phyloP scores from a whole-genome alignment of 2,113 vertebrate genomes.

The Willisornis vidua region DNA sequence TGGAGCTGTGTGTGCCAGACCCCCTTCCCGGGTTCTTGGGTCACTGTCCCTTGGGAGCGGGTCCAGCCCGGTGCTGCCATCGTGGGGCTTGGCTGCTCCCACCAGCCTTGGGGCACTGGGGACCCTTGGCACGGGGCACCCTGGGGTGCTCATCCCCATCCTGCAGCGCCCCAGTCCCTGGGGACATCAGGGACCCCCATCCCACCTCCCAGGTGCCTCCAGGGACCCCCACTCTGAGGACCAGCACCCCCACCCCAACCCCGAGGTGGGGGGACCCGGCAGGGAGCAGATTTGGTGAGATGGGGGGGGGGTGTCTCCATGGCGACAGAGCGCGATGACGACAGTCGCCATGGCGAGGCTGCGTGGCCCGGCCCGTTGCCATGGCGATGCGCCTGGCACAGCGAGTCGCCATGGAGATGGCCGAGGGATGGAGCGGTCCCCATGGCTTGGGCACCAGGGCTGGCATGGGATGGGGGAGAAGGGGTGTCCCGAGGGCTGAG shows the following conservation, averaged over 20 bases:
- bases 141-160: not conserved
- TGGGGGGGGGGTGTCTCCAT: constrained; percentile 38
- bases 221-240: not conserved
- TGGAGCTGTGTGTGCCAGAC: fast-evolving
- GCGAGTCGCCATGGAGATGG: constrained; percentile 69
- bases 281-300: not conserved
- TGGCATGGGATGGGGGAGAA: not conserved
- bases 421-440: constrained; percentile 59
- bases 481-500: constrained; percentile 4
- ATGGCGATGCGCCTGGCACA: constrained; percentile 54
- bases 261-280: not conserved
- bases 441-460: not conserved
- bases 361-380: constrained; percentile 55
- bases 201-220: fast-evolving
- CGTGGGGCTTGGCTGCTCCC: fast-evolving
- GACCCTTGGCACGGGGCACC: not conserved
- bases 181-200: not conserved
- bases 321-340: constrained; percentile 54
- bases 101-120: fast-evolving
- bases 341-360: constrained; percentile 62
- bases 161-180: not conserved
- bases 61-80: fast-evolving
- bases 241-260: not conserved
- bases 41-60: fast-evolving
- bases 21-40: fast-evolving